Evolutionary conservation across 2,888 invertebrate species (phyloP), one percentile per base, ranked within the genome.

Genomic region (Aphrophora alni): DNA sequence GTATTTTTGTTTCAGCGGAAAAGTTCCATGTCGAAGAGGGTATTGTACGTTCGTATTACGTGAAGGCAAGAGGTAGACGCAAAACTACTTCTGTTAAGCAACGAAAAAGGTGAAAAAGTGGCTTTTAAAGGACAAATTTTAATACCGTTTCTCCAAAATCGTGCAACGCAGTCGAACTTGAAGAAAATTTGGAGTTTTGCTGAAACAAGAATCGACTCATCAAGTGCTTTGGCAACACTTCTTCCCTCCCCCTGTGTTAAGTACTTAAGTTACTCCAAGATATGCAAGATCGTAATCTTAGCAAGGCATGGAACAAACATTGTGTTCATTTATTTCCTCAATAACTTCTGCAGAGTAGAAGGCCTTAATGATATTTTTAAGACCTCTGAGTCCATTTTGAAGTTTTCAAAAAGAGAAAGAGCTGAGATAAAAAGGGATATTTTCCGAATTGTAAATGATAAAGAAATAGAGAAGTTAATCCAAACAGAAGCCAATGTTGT

Each of bases 391-490:
- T 68, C 68, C 68, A 68, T 68, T 3, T 68, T 68, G 68, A 68
- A 68, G 68, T 68, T 68, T 68, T 68, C 68, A 5, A 10, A 68
- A 68, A 68, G 68, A 68, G 68, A 68, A 68, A 68, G 68, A 68
- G 68, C 68, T 68, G 68, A 68, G 68, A 68, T 68, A 68, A 68
- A 68, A 68, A 68, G 68, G 68, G 68, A 68, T 68, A 68, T 68
- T 68, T 68, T 68, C 68, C 68, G 68, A 10, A 68, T 68, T 68
- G 68, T 68, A 10, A 68, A 68, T 68, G 68, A 68, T 68, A 68
- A 68, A 10, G 68, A 68, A 68, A 24, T 68, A 68, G 21, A 68
- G 68, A 68, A 68, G 33, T 33, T 33, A 33, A 8, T 33, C 3
- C 33, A 33, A 33, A 5, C 33, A 33, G 33, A 33, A 33, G 68